These are phyloP conservation scores for Ciconia stormi DNA, from an alignment of 2,113 vertebrate genomes.

Conservation along the genomic window DNA sequence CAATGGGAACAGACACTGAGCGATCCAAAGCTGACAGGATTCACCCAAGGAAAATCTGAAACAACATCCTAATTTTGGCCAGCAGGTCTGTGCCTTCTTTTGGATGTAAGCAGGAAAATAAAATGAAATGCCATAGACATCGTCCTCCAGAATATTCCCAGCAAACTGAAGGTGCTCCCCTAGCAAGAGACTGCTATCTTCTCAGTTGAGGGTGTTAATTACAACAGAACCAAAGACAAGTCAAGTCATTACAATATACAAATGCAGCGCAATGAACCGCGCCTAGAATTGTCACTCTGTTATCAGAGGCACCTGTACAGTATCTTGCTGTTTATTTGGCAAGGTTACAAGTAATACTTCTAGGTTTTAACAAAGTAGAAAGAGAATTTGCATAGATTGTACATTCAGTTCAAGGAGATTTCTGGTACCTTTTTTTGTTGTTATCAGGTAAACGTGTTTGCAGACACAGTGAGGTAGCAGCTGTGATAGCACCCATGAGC, in stretches of 20 bases:
- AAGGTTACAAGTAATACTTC: conserved; percentile 71
- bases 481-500: conserved; percentile 77
- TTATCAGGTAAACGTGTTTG: conserved; percentile 71
- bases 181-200: background rate
- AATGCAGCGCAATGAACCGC: conserved; percentile 65
- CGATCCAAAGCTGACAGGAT: background rate
- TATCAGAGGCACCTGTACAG: conserved; percentile 76
- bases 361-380: conserved; percentile 56
- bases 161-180: conserved; percentile 42
- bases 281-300: conserved; percentile 67
- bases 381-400: conserved; percentile 83
- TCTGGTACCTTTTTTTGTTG: conserved; percentile 54
- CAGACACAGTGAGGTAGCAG: conserved; percentile 81
- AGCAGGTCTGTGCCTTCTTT: conserved; percentile 1
- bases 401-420: conserved; percentile 76
- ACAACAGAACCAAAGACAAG: conserved; percentile 70
- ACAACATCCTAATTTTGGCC: background rate
- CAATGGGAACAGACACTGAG: background rate
- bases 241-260: conserved; percentile 60
- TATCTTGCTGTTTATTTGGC: conserved; percentile 73
- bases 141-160: conserved; percentile 38
- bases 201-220: conserved; percentile 35
- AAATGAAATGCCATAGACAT: background rate
- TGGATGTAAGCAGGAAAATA: background rate
- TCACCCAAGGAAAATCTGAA: conserved; percentile 25